Evolutionary conservation across 2,113 vertebrate species (phyloP).

Genomic region (Anolis sagrei): DNA sequence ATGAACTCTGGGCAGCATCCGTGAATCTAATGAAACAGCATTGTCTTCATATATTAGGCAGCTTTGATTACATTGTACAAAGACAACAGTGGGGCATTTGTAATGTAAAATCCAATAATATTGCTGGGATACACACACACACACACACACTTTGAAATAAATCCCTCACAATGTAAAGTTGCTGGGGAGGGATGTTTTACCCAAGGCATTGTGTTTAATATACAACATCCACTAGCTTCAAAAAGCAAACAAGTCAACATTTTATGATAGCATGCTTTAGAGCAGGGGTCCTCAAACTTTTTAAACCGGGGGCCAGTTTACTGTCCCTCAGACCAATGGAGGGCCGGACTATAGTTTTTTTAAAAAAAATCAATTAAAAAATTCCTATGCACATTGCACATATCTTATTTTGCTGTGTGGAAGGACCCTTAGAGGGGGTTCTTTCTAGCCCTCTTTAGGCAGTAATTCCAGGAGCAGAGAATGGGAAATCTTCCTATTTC

Average conservation of each 20-base stretch:
- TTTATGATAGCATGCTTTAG: neutral
- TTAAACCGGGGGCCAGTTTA: too few relatives aligned
- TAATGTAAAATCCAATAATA: conserved; percentile 8
- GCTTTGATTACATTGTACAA: conserved; percentile 9
- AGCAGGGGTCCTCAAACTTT: too few relatives aligned
- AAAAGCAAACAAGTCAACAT: neutral
- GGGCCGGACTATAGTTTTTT: too few relatives aligned
- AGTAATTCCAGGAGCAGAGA: too few relatives aligned
- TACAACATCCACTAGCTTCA: neutral
- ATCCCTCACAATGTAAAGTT: neutral
- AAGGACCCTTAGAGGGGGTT: too few relatives aligned
- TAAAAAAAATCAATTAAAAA: too few relatives aligned
- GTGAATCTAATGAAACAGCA: neutral
- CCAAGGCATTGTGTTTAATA: neutral
- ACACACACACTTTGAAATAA: conserved; percentile 1
- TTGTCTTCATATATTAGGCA: neutral
- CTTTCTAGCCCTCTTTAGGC: too few relatives aligned
- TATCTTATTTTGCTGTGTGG: too few relatives aligned
- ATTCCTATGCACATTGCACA: too few relatives aligned
- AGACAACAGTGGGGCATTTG: conserved; percentile 4
- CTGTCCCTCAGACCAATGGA: too few relatives aligned
- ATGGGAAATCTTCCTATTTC: too few relatives aligned
- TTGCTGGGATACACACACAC: conserved; percentile 3
- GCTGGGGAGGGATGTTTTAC: neutral
- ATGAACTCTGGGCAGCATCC: conserved; percentile 5